These are phyloP conservation scores for Philhelius pedissequus DNA, from an alignment of 2,888 invertebrate genomes.

Conservation along the genomic window DNA sequence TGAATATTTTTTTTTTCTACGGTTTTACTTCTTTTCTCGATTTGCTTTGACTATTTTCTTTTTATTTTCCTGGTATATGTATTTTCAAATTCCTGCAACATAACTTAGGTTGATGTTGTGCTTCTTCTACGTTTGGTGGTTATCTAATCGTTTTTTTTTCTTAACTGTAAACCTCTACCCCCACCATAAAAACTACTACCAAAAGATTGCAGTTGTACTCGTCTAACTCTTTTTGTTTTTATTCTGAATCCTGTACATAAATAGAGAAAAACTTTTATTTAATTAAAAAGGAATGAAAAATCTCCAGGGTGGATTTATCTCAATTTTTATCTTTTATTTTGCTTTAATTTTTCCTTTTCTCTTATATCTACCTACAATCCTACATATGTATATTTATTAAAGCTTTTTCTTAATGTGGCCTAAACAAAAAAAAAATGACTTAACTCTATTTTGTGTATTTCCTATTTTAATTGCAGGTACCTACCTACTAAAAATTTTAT, in stretches of 20 bases:
- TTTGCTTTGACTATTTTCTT: not conserved
- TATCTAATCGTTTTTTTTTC: slow-evolving; percentile 57
- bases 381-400: not conserved
- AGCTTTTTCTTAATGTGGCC: slow-evolving; percentile 4
- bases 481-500: slow-evolving; percentile 55
- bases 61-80: not conserved
- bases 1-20: not conserved
- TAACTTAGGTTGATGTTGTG: slow-evolving; percentile 11
- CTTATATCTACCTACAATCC: no score
- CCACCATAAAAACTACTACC: not conserved
- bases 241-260: slow-evolving; percentile 20
- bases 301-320: slow-evolving; percentile 39
- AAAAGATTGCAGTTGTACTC: slow-evolving; percentile 15
- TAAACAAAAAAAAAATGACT: not conserved
- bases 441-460: slow-evolving; percentile 42
- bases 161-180: not conserved
- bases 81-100: slow-evolving; percentile 29
- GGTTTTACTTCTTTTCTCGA: not conserved
- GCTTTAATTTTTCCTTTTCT: not conserved
- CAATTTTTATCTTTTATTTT: slow-evolving; percentile 8
- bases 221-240: not conserved
- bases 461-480: slow-evolving; percentile 63
- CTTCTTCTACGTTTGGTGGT: slow-evolving; percentile 19
- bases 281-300: slow-evolving; percentile 56
- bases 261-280: slow-evolving; percentile 61